Evolutionary conservation across 1,140 invertebrate genomes (phyloP).

Genomic region (Varroa destructor): DNA sequence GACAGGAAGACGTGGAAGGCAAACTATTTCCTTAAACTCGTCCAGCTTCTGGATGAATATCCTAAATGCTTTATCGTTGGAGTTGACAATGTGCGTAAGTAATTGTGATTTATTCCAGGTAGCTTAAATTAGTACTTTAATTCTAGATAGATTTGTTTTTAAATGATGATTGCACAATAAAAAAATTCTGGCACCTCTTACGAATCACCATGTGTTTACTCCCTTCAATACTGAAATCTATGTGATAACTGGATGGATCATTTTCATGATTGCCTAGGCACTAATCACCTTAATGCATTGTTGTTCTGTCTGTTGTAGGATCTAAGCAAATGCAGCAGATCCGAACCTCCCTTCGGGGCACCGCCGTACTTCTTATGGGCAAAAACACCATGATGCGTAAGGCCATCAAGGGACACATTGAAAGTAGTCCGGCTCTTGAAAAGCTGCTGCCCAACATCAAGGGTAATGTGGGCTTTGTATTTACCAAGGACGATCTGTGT

Average conservation of each 20-base stretch:
- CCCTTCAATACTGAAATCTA: neutral
- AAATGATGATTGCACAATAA: constrained; percentile 7
- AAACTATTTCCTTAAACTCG: constrained; percentile 89
- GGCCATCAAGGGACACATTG: constrained; percentile 87
- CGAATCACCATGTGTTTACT: constrained; percentile 32
- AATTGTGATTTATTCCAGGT: neutral
- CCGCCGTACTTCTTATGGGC: constrained; percentile 89
- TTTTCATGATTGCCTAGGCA: too few relatives aligned
- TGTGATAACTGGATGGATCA: too few relatives aligned
- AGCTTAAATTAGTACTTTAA: too few relatives aligned
- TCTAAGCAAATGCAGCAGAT: constrained; percentile 99
- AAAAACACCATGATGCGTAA: constrained; percentile 99
- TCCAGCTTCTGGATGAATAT: constrained; percentile 90
- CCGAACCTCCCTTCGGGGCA: constrained; percentile 72
- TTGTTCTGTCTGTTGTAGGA: constrained; percentile 51
- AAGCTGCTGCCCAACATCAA: constrained; percentile 88
- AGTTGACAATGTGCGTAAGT: constrained; percentile 78
- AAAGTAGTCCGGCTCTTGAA: constrained; percentile 82
- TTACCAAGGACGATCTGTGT: constrained; percentile 84
- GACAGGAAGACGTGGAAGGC: constrained; percentile 96
- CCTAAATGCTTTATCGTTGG: constrained; percentile 97
- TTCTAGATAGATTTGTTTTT: neutral
- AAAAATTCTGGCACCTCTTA: constrained; percentile 34
- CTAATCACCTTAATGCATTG: too few relatives aligned
- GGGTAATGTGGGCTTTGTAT: constrained; percentile 97